phyloP scores from a whole-genome alignment of 2,797 vertebrate species.

The Peromyscus aztecus region DNA sequence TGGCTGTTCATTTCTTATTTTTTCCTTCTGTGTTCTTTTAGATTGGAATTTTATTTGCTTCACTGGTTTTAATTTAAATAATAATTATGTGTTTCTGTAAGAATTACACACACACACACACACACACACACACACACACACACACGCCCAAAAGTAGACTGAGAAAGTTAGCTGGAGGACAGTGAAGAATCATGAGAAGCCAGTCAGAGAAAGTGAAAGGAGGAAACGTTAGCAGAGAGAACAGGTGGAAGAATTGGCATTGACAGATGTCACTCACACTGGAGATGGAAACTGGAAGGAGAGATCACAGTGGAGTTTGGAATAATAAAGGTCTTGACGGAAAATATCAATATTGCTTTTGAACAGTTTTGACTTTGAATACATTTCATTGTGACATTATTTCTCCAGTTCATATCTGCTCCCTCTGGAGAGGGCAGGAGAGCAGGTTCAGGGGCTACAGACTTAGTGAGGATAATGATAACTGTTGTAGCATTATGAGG shows the following conservation, averaged over 20 bases:
- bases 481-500: background rate
- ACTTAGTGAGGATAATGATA: background rate
- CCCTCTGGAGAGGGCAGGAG: background rate
- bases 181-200: background rate
- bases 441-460: background rate
- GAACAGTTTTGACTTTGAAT: constrained; percentile 15
- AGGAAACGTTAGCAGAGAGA: background rate
- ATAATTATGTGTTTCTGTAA: background rate
- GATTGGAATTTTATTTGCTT: background rate
- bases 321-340: background rate
- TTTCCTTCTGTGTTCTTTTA: background rate
- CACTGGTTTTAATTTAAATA: background rate
- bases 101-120: background rate
- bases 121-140: background rate
- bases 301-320: background rate
- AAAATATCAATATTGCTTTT: background rate
- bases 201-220: background rate
- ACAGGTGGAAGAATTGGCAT: background rate
- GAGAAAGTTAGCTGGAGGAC: background rate
- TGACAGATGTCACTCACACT: background rate
- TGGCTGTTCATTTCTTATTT: background rate
- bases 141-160: background rate
- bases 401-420: background rate
- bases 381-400: background rate
- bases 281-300: background rate